Conservation (phyloP, 2,888 invertebrate genomes). For the Meloe dianella region DNA sequence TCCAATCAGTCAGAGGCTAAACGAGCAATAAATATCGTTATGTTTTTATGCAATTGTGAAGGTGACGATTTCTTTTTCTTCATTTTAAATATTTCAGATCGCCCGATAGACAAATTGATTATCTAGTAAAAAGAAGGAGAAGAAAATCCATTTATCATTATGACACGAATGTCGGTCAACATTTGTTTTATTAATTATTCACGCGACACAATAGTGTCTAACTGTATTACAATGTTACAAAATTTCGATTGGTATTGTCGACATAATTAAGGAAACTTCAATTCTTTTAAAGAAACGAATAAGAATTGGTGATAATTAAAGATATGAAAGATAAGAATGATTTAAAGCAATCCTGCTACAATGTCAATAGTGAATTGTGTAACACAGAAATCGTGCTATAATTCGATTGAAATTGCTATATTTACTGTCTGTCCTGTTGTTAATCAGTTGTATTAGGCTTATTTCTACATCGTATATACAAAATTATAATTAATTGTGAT, state of each 20-base stretch:
- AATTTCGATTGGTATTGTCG: background rate
- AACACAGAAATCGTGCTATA: background rate
- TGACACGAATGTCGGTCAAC: background rate
- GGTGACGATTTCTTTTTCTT: no score
- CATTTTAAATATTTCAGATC: background rate
- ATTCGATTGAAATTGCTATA: background rate
- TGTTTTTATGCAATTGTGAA: no score
- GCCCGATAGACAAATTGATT: background rate
- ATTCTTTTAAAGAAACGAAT: background rate
- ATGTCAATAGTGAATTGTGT: conserved; percentile 6
- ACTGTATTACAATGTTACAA: background rate
- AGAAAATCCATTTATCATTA: background rate
- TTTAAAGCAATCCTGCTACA: background rate
- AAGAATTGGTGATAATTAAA: background rate
- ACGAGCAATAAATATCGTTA: no score
- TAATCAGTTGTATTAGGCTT: background rate
- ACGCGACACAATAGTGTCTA: background rate
- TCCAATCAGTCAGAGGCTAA: background rate
- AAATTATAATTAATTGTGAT: background rate
- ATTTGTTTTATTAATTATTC: background rate
- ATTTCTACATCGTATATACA: background rate
- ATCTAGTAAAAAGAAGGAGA: no score
- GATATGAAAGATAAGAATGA: background rate
- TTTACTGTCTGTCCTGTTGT: background rate
- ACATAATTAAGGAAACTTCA: background rate